Evolutionary conservation across 2,888 invertebrate species (phyloP).

Genomic region (Pogonocherus hispidulus): DNA sequence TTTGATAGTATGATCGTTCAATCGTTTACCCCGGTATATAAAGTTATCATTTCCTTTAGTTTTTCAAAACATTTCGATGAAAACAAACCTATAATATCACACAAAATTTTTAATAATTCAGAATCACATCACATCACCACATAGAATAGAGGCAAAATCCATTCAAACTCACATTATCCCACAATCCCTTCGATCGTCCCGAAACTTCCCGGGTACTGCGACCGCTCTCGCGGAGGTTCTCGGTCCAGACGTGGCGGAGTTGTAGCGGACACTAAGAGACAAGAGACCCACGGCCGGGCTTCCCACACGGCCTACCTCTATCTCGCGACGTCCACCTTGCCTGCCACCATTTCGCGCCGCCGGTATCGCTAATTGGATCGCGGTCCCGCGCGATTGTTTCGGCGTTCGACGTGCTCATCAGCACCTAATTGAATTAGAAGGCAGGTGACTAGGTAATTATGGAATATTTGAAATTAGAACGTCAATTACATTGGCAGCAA

Average conservation of each 20-base stretch:
- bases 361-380: constrained; percentile 28
- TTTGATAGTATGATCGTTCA: no score
- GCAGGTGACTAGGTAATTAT: background rate
- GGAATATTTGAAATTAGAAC: no score
- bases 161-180: background rate
- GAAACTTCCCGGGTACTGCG: constrained; percentile 6
- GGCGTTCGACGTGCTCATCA: background rate
- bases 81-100: no score
- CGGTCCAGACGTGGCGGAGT: constrained; percentile 53
- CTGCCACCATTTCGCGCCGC: constrained; percentile 41
- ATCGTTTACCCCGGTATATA: no score
- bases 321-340: constrained; percentile 50
- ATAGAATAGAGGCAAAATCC: constrained; percentile 8
- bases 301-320: constrained; percentile 55
- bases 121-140: constrained; percentile 18
- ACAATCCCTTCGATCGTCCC: background rate
- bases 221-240: constrained; percentile 35
- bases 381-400: background rate
- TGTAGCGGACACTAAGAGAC: constrained; percentile 51
- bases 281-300: constrained; percentile 24
- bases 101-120: no score
- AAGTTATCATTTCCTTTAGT: no score
- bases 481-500: no score
- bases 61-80: no score
- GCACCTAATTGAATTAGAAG: background rate